A percentile compares a stretch with the other conserved stretches of the same genome.
phyloP scores from a whole-genome alignment of 1,140 invertebrate genomes.

The Micrasema longulum region DNA sequence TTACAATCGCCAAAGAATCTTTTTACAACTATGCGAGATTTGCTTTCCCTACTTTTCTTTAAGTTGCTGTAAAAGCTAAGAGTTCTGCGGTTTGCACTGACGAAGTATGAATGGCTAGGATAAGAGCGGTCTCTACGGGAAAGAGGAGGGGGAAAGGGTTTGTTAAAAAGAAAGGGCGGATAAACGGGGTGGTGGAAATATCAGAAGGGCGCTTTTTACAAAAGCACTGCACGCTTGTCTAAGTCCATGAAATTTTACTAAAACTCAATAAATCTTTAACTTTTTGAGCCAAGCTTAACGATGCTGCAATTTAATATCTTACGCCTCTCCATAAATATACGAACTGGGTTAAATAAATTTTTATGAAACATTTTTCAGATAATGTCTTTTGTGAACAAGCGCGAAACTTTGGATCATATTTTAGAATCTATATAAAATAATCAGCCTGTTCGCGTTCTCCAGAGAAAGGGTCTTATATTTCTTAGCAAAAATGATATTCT shows the following conservation, averaged over 20 bases:
- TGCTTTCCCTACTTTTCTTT: not conserved
- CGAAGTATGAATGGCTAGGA: conserved; percentile 5
- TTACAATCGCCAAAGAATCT: not conserved
- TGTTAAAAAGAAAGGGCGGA: not conserved
- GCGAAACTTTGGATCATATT: too few species aligned
- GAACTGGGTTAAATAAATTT: too few species aligned
- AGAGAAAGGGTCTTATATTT: too few species aligned
- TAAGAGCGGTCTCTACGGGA: not conserved
- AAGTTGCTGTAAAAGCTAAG: not conserved
- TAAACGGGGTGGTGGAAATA: conserved; percentile 12
- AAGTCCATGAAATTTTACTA: conserved; percentile 6
- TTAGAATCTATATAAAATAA: too few species aligned
- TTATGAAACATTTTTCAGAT: too few species aligned
- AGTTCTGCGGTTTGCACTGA: conserved; percentile 14
- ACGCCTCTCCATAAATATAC: too few species aligned
- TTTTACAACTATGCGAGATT: not conserved
- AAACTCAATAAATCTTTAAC: conserved; percentile 25
- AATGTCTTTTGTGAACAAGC: too few species aligned
- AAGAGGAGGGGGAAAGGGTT: not conserved
- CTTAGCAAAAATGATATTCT: too few species aligned
- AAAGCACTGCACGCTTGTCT: conserved; percentile 1
- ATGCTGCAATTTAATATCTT: too few species aligned
- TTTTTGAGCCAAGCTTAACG: not conserved
- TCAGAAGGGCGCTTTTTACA: not conserved
- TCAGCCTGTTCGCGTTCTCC: too few species aligned